Base-by-base conservation (phyloP, 1,140 invertebrate species). In the Calephelis virginiensis region DNA sequence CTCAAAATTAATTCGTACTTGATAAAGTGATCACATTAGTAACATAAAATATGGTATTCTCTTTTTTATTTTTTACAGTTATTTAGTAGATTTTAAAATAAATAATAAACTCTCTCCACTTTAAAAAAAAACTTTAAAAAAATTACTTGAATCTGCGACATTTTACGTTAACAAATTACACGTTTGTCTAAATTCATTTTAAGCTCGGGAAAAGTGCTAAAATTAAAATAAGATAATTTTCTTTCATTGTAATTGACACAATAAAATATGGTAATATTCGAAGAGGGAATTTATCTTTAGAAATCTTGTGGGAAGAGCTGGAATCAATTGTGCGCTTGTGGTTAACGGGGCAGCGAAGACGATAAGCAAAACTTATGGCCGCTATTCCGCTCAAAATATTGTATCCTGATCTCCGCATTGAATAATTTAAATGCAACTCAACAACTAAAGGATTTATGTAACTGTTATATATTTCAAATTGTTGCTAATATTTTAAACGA, bases 311-410 rank as follows among this genome's bases (percentile, higher is more conserved):
- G 53, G 63, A 53, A 40, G 61, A 46, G 49, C 38, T 56, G 49
- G 63, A 64, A 64, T 64, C 63, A 64, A 64, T 64, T 64, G 63
- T 56, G 53, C 63, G 43, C 43, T 40, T 40, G 63, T 53, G 63
- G 63, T 43, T 64, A 64, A 64, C 63, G 63, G 63, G 63, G 49
- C 63, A 64, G 49, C 63, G 43, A 53, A 62, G 46, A 50, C 63
- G 63, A 64, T 64, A 64, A 64, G 63, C 63, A 64, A 50, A 64
- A 64, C 63, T 64, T 64, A 64, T 59, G 63, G 53, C 48, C 48
- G 63, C 63, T 64, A 64, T 64, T 64, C 53, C 53, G 63, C 56
- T 56, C 53, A 64, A 64, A 64, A 64, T 64, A 64, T 64, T 64
- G 63, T 53, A 64, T 40, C 61, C 40, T 46, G 61, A 62, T 64